A percentile compares a stretch with the other conserved stretches of the same genome.
Evolutionary conservation across 2,797 vertebrate species (phyloP).

Genomic region (Typhlichthys eigenmanni): DNA sequence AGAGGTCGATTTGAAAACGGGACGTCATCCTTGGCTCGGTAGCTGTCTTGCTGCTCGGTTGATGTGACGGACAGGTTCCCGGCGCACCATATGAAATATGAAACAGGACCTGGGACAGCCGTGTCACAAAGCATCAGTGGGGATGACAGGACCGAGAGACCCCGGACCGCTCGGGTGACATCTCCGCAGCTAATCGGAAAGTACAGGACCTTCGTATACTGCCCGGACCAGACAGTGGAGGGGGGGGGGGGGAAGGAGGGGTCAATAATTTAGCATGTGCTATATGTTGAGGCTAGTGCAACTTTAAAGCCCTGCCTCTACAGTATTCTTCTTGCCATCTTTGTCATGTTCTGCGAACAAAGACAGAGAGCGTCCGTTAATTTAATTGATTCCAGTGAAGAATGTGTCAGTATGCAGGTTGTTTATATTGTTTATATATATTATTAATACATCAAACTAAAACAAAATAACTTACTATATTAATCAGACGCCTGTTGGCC

Average conservation of each 20-base stretch:
- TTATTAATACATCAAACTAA: no score
- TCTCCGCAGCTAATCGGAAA: constrained; percentile 84
- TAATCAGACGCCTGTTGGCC: no score
- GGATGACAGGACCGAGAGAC: constrained; percentile 59
- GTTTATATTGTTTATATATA: no score
- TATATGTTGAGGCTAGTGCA: constrained; percentile 73
- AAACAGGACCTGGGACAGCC: constrained; percentile 66
- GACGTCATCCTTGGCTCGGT: constrained; percentile 52
- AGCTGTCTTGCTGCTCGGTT: constrained; percentile 53
- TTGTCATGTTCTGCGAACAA: constrained; percentile 13
- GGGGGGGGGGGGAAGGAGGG: constrained; percentile 47
- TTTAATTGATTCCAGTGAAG: no score
- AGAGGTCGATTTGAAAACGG: constrained; percentile 15
- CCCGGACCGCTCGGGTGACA: constrained; percentile 70
- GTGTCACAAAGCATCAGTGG: constrained; percentile 81
- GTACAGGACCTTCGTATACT: constrained; percentile 80
- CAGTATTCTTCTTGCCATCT: constrained; percentile 17
- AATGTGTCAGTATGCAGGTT: no score
- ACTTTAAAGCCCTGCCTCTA: constrained; percentile 43
- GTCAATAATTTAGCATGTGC: constrained; percentile 87
- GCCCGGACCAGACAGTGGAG: constrained; percentile 76
- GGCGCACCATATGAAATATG: constrained; percentile 74
- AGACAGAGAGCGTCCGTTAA: not conserved
- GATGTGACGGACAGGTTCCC: constrained; percentile 67
- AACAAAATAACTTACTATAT: no score